phyloP scores from a whole-genome alignment of 2,888 invertebrate genomes.

The Himalopsyche anomala region DNA sequence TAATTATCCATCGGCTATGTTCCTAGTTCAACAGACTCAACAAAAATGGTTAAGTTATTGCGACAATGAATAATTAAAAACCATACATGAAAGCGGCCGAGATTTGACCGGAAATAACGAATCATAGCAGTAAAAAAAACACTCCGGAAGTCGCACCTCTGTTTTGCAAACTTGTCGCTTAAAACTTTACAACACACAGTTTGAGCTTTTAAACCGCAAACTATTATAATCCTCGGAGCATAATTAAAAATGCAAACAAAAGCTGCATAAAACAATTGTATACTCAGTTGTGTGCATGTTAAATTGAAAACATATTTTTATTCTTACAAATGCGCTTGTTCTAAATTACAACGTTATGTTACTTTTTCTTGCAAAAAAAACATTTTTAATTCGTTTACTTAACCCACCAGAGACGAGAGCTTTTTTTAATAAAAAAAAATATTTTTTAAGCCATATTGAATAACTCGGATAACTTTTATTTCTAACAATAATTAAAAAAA shows the following conservation, averaged over 20 bases:
- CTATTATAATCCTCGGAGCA: neutral
- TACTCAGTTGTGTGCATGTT: neutral
- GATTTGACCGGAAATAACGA: neutral
- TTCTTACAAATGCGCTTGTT: neutral
- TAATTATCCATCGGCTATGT: too few species aligned
- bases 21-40: too few species aligned
- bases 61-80: neutral
- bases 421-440: too few species aligned
- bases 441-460: too few species aligned
- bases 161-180: neutral
- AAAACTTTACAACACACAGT: neutral
- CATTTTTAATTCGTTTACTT: too few species aligned
- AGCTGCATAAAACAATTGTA: constrained; percentile 1
- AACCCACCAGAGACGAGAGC: too few species aligned
- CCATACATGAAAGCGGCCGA: neutral
- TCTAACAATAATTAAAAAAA: too few species aligned
- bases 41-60: too few species aligned
- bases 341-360: too few species aligned
- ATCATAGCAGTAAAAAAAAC: neutral
- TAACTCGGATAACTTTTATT: too few species aligned
- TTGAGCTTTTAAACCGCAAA: neutral
- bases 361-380: too few species aligned
- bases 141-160: neutral
- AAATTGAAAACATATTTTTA: neutral
- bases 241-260: constrained; percentile 5